Evolutionary conservation across 2,888 invertebrate species (phyloP).

Genomic region (Agrotis ipsilon): DNA sequence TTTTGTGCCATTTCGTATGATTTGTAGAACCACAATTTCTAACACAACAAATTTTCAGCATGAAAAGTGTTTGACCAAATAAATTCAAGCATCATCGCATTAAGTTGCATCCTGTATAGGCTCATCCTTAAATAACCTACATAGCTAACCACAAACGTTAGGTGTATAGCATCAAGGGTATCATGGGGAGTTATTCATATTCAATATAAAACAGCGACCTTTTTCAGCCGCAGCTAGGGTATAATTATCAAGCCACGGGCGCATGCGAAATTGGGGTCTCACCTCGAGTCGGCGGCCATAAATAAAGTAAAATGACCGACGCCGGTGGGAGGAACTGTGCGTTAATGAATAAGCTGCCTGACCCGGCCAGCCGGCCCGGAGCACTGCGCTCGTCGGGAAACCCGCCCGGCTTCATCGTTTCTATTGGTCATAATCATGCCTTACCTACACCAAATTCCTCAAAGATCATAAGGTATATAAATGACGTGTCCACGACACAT

Average conservation of each 20-base stretch:
- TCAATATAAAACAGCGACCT: slow-evolving; percentile 87
- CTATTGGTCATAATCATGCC: slow-evolving; percentile 54
- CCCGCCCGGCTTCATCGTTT: slow-evolving; percentile 49
- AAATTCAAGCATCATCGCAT: neutral
- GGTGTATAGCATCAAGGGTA: slow-evolving; percentile 54
- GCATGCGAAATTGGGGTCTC: slow-evolving; percentile 91
- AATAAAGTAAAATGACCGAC: slow-evolving; percentile 89
- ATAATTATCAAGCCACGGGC: slow-evolving; percentile 89
- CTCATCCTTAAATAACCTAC: slow-evolving; percentile 25
- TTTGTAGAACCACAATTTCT: neutral
- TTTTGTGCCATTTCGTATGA: too few species aligned
- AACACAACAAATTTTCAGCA: neutral
- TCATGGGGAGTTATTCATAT: slow-evolving; percentile 71
- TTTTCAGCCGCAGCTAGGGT: slow-evolving; percentile 86
- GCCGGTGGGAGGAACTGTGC: slow-evolving; percentile 87
- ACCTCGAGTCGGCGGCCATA: slow-evolving; percentile 87
- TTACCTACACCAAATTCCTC: slow-evolving; percentile 22
- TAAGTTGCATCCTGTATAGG: slow-evolving; percentile 26
- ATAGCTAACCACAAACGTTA: slow-evolving; percentile 35
- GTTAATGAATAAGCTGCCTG: slow-evolving; percentile 87
- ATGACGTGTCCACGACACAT: slow-evolving; percentile 20
- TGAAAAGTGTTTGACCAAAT: neutral
- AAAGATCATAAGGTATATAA: slow-evolving; percentile 26
- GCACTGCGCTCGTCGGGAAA: slow-evolving; percentile 47
- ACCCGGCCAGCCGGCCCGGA: slow-evolving; percentile 59